A percentile compares a stretch with the other conserved stretches of the same genome.
Evolutionary conservation across 1,140 invertebrate genomes (phyloP).

Genomic region (Bombyx mori): DNA sequence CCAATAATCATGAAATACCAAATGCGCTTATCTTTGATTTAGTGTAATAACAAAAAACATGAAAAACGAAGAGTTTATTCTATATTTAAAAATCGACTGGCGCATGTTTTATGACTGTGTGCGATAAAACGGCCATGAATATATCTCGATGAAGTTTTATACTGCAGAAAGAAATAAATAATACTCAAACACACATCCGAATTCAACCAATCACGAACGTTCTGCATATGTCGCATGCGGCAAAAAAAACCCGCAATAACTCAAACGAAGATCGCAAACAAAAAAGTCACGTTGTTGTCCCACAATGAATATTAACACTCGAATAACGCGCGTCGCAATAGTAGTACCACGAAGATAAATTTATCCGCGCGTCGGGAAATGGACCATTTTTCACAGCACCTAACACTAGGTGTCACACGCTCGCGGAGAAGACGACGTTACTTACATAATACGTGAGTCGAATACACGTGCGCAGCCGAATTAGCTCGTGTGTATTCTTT

Average conservation of each 20-base stretch:
- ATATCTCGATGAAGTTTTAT: too few species aligned
- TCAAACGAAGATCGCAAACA: conserved; percentile 14
- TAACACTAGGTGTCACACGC: conserved; percentile 68
- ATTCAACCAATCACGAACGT: too few species aligned
- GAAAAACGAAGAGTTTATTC: too few species aligned
- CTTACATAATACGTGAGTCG: conserved; percentile 58
- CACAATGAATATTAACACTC: conserved; percentile 68
- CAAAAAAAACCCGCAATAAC: neutral
- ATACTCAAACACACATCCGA: too few species aligned
- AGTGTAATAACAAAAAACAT: too few species aligned
- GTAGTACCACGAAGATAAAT: conserved; percentile 60
- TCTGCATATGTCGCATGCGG: too few species aligned
- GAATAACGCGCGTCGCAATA: conserved; percentile 57
- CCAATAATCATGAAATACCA: too few species aligned
- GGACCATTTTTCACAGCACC: conserved; percentile 67
- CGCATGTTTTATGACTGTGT: too few species aligned
- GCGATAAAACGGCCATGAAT: too few species aligned
- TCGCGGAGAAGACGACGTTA: conserved; percentile 60
- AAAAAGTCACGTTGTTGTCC: conserved; percentile 48
- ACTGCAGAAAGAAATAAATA: too few species aligned
- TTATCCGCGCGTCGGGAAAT: conserved; percentile 61
- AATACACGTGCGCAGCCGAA: conserved; percentile 47
- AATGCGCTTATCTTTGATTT: too few species aligned
- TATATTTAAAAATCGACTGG: too few species aligned
- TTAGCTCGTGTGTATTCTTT: conserved; percentile 54